Base-by-base conservation (phyloP, 2,113 vertebrate genomes). In the Passer montanus region DNA sequence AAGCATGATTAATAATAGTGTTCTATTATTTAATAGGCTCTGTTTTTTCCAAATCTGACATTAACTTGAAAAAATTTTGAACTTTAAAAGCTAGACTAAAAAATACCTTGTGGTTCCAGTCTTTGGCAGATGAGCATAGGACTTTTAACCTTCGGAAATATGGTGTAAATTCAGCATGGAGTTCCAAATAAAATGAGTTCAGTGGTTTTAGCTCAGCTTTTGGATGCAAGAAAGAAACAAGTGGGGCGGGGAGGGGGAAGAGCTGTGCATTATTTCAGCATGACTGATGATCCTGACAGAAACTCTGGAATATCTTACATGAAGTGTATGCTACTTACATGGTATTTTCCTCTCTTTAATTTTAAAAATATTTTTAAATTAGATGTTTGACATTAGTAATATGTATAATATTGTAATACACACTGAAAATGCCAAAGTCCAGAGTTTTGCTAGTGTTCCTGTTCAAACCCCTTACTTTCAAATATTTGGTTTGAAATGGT, bases 71-170 rank as follows among this genome's bases (percentile, higher is more conserved):
- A 97, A 97, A 93, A 97, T 90, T 81, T 89, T 90, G 77, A 93
- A 93, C 88, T 96, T 97, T 96, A 96, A 94, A 95, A 95, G 82
- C 53, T 78, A 95, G 79, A 83, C 96, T 97, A 37, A 89, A 96
- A 96, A 97, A 96, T 94, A 89, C 62, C 77, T 97, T 97, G 92
- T 96, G 84, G 77, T 94, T 97, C 74, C 96, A 96, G 88, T 89
- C 72, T 85, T 97, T 97, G 91, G 90, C 88, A 97, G 72, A 95
- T 84, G 83, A 96, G 75, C 56, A 44, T 24, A 85, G 89, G 87
- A 85, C 90, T 95, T 96, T 91, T 77, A 97, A 77, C 69, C 95
- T 97, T 97, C 96, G 93, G 95, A 97, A 97, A 97, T 78, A 90
- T 97, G 92, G 95, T 96, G 92, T 95, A 95, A 94, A 96, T 92